These are phyloP conservation scores for Caenorhabditis drosophilae DNA, from an alignment of 2,888 invertebrate species.

Conservation along the genomic window DNA sequence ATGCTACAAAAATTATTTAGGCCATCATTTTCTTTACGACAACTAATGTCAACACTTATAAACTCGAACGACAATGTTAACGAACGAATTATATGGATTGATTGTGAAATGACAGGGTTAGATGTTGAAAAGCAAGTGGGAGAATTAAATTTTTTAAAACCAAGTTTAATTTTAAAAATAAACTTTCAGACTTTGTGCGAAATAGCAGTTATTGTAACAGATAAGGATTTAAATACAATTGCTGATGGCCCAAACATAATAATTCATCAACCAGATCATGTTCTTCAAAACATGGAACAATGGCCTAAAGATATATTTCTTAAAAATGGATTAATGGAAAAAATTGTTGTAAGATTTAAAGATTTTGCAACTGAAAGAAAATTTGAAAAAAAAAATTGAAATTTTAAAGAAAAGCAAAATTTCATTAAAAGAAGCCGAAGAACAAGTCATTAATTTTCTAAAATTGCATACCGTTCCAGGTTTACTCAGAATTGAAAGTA, in stretches of 20 bases:
- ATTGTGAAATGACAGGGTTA: slow-evolving; percentile 83
- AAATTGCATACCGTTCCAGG: slow-evolving; percentile 25
- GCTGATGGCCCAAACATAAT: slow-evolving; percentile 76
- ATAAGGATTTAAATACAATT: slow-evolving; percentile 70
- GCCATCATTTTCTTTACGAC: neutral
- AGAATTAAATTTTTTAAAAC: neutral
- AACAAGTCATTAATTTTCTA: slow-evolving; percentile 33
- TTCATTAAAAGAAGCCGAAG: slow-evolving; percentile 38
- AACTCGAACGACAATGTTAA: slow-evolving; percentile 22
- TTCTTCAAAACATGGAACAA: slow-evolving; percentile 80
- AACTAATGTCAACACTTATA: slow-evolving; percentile 22
- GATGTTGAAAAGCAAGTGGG: slow-evolving; percentile 69
- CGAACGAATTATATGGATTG: slow-evolving; percentile 59
- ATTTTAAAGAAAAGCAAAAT: slow-evolving; percentile 52
- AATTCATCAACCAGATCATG: slow-evolving; percentile 79
- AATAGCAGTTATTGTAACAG: slow-evolving; percentile 87
- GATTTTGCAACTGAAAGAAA: slow-evolving; percentile 67
- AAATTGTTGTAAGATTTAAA: slow-evolving; percentile 71
- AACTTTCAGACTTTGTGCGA: slow-evolving; percentile 81
- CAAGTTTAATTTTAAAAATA: neutral
- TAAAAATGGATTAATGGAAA: slow-evolving; percentile 83
- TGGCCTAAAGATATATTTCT: slow-evolving; percentile 85
- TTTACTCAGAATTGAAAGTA: neutral
- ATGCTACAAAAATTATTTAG: neutral
- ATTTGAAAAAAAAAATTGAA: slow-evolving; percentile 67